Evolutionary conservation across 2,113 vertebrate species (phyloP), one percentile per base, ranked within the genome.

Genomic region (Hyperoodon ampullatus): DNA sequence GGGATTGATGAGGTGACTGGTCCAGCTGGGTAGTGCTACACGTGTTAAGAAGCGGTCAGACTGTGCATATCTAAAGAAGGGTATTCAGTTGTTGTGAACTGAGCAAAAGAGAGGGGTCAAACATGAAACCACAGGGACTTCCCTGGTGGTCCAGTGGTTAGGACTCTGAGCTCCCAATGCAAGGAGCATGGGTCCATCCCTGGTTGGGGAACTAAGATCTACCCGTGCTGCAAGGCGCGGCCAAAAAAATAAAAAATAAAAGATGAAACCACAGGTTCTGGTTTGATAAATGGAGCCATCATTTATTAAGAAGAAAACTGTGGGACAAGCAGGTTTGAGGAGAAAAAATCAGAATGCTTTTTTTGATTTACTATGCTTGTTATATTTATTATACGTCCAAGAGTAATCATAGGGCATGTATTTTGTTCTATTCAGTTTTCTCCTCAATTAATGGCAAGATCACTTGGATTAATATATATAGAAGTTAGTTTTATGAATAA

Each of bases 21-120:
- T 19, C 1, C 2, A 15, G 0, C 58, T 16, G 8, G 58, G 11
- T 16, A 13, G 9, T 11, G 15, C 2, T 21, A 4, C 15, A 55
- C 23, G 3, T 18, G 15, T 11, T 28, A 11, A 9, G 8, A 18
- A 30, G 28, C 5, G 5, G 12, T 30, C 8, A 21, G 14, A 10
- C 0, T 42, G 30, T 4, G 15, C n/a, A 2, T 21, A 39, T 24
- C 58, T 60, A 18, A 42, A 50, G 35, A 42, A 70, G 1, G 2
- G 16, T 14, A 21, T 5, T 88, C 13, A 53, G 18, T 50, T 50
- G 42, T 55, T 71, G 33, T 13, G 1, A 71, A 50, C 33, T 26
- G 1, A 71, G 42, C 7, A 50, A 83, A 71, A 11, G 9, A 42
- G 15, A 70, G 11, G 19, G 3, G 16, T 86, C 39, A 68, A 35